These are phyloP conservation scores for Candoia aspera DNA, from an alignment of 2,113 vertebrate genomes.

Conservation along the genomic window DNA sequence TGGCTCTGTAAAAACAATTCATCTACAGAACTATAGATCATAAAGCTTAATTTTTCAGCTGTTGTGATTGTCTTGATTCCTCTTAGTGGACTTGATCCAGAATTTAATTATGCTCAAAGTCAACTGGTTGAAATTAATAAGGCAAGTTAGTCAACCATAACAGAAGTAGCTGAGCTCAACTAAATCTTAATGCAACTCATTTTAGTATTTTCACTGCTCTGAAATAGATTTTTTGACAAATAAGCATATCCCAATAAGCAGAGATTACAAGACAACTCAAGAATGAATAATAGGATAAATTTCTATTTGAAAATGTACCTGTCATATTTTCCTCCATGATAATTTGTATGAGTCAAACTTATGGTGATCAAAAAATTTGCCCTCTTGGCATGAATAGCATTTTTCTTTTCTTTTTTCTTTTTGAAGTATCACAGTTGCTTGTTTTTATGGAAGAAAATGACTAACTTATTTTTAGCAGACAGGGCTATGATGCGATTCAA, in stretches of 20 bases:
- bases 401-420: conserved; percentile 10
- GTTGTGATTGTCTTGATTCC: not conserved
- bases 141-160: not conserved
- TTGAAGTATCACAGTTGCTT: conserved; percentile 22
- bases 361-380: conserved; percentile 17
- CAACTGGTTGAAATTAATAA: not conserved
- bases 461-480: conserved; percentile 22
- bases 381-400: not conserved
- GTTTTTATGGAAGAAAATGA: conserved; percentile 21
- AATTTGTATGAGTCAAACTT: conserved; percentile 24
- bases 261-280: not conserved
- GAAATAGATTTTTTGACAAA: not conserved
- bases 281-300: not conserved
- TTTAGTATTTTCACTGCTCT: not conserved
- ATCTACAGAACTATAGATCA: not conserved
- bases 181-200: not conserved
- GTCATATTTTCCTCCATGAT: conserved; percentile 19
- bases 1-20: not conserved
- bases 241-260: not conserved
- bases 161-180: not conserved
- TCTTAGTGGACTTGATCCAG: not conserved
- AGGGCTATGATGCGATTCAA: conserved; percentile 29
- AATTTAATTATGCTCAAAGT: not conserved
- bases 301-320: conserved; percentile 13
- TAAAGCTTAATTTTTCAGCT: not conserved